A percentile compares a stretch with the other conserved stretches of the same genome.
Evolutionary conservation across 2,888 invertebrate species (phyloP).

Genomic region (Acleris literana): DNA sequence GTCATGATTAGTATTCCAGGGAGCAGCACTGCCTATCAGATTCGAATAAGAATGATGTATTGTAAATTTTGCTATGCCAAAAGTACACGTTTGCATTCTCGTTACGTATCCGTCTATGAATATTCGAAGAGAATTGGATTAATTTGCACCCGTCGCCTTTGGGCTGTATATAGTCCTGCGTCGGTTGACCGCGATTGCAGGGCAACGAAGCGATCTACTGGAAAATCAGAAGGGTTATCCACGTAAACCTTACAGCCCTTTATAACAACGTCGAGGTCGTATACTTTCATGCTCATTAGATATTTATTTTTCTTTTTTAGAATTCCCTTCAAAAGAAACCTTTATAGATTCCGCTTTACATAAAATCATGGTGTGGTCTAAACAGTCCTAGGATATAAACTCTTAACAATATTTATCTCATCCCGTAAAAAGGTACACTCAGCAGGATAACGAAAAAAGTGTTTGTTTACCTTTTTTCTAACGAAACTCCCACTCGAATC

Average conservation of each 20-base stretch:
- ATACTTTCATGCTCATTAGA: constrained; percentile 41
- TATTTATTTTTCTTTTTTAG: constrained; percentile 26
- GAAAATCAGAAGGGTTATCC: constrained; percentile 65
- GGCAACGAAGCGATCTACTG: constrained; percentile 61
- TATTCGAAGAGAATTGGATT: constrained; percentile 25
- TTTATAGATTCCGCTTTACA: neutral
- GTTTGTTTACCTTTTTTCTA: constrained; percentile 64
- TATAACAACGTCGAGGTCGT: constrained; percentile 50
- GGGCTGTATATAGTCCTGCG: constrained; percentile 19
- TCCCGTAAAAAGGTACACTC: constrained; percentile 15
- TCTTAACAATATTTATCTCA: constrained; percentile 16
- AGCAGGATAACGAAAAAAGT: constrained; percentile 25
- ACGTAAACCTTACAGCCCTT: constrained; percentile 43
- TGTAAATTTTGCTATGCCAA: constrained; percentile 69
- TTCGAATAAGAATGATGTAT: constrained; percentile 70
- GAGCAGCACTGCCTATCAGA: constrained; percentile 52
- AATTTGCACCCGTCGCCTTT: constrained; percentile 24
- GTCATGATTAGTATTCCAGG: constrained; percentile 68
- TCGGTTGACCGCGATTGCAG: constrained; percentile 48
- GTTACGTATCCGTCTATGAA: constrained; percentile 15
- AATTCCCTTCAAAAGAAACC: neutral
- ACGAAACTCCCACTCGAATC: constrained; percentile 50
- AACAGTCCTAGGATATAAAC: constrained; percentile 9
- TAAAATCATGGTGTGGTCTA: no score
- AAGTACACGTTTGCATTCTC: constrained; percentile 50